Evolutionary conservation across 2,113 vertebrate species (phyloP), one percentile per base, ranked within the genome.

Genomic region (Sinocyclocheilus grahami): DNA sequence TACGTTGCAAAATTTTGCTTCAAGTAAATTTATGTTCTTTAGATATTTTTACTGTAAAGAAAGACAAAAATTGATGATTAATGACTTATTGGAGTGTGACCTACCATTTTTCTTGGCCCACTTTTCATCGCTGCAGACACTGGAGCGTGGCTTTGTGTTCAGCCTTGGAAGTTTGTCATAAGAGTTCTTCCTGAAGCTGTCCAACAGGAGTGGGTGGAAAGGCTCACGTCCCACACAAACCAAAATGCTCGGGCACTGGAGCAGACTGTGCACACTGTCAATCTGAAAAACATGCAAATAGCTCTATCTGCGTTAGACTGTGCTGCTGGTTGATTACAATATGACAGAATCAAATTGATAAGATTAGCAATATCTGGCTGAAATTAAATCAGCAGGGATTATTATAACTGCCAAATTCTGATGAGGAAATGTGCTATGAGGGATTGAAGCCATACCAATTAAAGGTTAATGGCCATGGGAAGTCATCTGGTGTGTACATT

Each of bases 161-260:
- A 96, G 87, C 53, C 90, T 93, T 0, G 96, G 95, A 89, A 95
- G 91, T 90, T 95, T 96, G 89, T 96, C 95, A 3, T 91, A 87
- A 0, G 92, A 92, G 71, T 91, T 92, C 89, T 94, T 96, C 72
- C 82, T 89, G 87, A 94, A 55, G 63, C 92, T 94, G 77, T 97
- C 96, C 84, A 87, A 9, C 0, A 94, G 88, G 0, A 92, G 82
- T 0, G 95, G 94, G 78, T 96, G 96, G 89, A 97, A 96, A 0
- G 96, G 93, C 87, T 99, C 97, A 1, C 91, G 90, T 10, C 98
- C 97, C 0, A 97, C 95, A 24, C 97, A 99, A 55, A 99, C 91
- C 39, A 99, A 93, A 82, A 96, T 63, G 0, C 9, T 92, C 33
- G 97, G 95, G 55, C 96, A 94, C 13, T 94, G 95, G 10, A 97